Percentiles rank a stretch among this genome's conserved stretches.
Conservation (phyloP, 2,113 vertebrate genomes). For the Corydoras maculifer region DNA sequence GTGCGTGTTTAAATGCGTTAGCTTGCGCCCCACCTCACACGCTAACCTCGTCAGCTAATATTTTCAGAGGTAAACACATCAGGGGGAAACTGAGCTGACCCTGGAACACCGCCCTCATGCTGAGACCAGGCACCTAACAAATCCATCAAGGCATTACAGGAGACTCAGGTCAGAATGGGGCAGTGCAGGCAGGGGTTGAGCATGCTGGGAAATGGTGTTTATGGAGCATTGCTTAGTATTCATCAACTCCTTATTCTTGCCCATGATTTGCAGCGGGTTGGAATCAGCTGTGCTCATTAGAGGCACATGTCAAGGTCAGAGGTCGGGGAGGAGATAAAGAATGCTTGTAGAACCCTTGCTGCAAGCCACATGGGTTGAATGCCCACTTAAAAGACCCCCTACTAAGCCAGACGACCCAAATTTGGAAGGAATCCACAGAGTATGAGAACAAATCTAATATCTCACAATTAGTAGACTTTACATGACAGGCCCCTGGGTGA, state of each 20-base stretch:
- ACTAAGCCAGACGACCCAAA: conserved; percentile 29
- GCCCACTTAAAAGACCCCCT: conserved; percentile 41
- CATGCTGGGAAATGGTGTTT: conserved; percentile 14
- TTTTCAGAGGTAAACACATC: conserved; percentile 43
- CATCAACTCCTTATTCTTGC: conserved; percentile 1
- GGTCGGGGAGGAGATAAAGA: conserved; percentile 22
- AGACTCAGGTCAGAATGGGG: conserved; percentile 22
- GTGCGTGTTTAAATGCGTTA: conserved; percentile 90
- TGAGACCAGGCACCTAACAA: conserved; percentile 22
- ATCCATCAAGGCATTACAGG: conserved; percentile 36
- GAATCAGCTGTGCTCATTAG: conserved; percentile 37
- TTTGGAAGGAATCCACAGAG: conserved; percentile 47
- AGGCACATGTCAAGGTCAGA: conserved; percentile 25
- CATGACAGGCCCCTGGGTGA: conserved; percentile 80
- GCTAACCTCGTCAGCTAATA: conserved; percentile 39
- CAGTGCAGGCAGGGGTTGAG: neutral
- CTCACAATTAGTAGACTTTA: conserved; percentile 97
- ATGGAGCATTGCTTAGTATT: conserved; percentile 21
- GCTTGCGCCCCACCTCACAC: conserved; percentile 45
- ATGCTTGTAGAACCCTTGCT: too few species aligned
- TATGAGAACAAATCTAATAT: conserved; percentile 85
- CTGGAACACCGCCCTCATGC: conserved; percentile 17
- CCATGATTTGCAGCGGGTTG: conserved; percentile 19
- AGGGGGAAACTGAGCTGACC: conserved; percentile 23
- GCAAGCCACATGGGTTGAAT: neutral